Evolutionary conservation across 2,888 invertebrate species (phyloP), one percentile per base, ranked within the genome.

Genomic region (Adelognathus sp.): DNA sequence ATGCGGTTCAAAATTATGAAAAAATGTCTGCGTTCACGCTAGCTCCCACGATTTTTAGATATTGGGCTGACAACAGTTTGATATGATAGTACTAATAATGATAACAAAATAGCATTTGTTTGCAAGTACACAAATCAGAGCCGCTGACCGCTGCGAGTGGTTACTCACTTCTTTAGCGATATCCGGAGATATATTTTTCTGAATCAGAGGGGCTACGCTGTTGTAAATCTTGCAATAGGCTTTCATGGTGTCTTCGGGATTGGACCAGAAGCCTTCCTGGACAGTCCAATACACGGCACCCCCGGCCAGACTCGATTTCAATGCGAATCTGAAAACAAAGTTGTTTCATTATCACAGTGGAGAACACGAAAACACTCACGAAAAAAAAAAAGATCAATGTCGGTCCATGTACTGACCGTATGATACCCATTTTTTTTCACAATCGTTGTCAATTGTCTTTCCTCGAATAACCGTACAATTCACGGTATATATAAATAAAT

Each of bases 231-330:
- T 90, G 27, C 73, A 82, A 75, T 92, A 92, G 24, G 91, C 81
- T 78, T 90, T 84, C 4, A 87, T 86, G 7, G 88, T 89, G 16
- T 91, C 89, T 52, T 92, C 90, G 0, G 90, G 82, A 14, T 84
- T 87, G 3, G 90, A 90, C 92, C 92, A 92, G 0, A 92, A 76
- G 36, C 92, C 92, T 80, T 89, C 88, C 33, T 89, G 83, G 41
- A 87, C 79, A 3, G 89, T 90, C 60, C 89, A 90, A 79, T 91
- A 92, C 33, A 90, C 79, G 21, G 88, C 54, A 70, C 91, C 89
- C 39, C 92, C 91, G n/a, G 87, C 89, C 1, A 92, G 60, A 5
- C 87, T 85, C 72, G 86, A 75, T 81, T 91, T 92, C 9, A 90
- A 36, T 4, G 85, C 86, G 72, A 91, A 86, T 73, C 92, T 92